Evolutionary conservation across 2,888 invertebrate species (phyloP).

Genomic region (Pachydiplax longipennis): DNA sequence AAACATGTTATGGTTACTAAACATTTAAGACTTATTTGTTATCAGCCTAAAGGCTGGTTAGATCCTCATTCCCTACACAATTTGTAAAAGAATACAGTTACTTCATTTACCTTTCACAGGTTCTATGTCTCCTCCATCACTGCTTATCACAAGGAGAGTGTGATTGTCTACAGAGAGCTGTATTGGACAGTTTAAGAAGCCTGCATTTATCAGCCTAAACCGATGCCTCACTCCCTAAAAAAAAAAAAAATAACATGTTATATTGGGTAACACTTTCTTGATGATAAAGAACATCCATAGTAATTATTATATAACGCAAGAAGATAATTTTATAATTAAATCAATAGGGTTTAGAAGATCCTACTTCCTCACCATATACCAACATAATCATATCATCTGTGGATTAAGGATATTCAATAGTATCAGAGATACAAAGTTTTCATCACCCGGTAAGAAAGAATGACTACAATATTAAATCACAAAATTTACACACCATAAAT

Average conservation of each 20-base stretch:
- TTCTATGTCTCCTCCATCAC: slow-evolving; percentile 80
- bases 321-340: background rate
- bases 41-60: no score
- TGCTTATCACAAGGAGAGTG: slow-evolving; percentile 76
- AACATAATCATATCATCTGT: no score
- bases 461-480: no score
- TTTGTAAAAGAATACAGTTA: background rate
- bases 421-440: no score
- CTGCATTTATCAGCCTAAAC: slow-evolving; percentile 84
- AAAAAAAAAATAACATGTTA: slow-evolving; percentile 48
- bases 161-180: slow-evolving; percentile 85
- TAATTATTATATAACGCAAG: background rate
- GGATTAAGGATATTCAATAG: no score
- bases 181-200: slow-evolving; percentile 87
- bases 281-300: background rate
- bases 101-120: slow-evolving; percentile 71
- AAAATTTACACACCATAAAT: no score
- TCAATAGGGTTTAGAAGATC: background rate
- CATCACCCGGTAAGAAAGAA: no score
- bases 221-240: slow-evolving; percentile 75
- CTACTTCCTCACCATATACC: no score
- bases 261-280: background rate
- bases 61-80: no score
- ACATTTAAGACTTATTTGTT: no score
- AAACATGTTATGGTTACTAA: no score